Percentiles rank a stretch among this genome's conserved stretches.
phyloP scores from a whole-genome alignment of 1,140 invertebrate species.

The Calycopis cecrops region DNA sequence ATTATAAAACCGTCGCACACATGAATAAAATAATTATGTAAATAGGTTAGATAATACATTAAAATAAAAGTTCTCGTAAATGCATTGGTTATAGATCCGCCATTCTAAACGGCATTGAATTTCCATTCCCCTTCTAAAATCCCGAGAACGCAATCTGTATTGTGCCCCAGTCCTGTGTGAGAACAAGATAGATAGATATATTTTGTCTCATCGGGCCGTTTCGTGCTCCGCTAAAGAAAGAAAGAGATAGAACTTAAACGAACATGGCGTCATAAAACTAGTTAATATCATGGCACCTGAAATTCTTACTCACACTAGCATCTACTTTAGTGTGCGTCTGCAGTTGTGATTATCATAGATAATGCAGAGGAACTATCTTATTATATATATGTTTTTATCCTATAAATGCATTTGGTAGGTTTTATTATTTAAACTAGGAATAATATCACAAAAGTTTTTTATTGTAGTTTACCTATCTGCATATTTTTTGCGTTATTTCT shows the following conservation, averaged over 20 bases:
- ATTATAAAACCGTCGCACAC: no score
- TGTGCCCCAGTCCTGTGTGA: constrained; percentile 31
- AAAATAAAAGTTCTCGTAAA: not conserved
- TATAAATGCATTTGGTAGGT: no score
- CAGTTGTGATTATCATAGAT: no score
- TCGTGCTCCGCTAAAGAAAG: constrained; percentile 24
- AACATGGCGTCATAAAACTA: constrained; percentile 57
- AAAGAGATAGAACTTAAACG: constrained; percentile 51
- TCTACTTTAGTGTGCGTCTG: no score
- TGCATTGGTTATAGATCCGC: constrained; percentile 15
- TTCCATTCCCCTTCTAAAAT: constrained; percentile 65
- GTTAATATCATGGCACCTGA: constrained; percentile 39
- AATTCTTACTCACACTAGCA: constrained; percentile 50
- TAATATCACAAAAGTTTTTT: no score
- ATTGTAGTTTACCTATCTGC: no score
- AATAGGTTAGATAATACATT: no score
- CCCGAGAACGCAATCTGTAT: constrained; percentile 48
- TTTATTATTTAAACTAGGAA: no score
- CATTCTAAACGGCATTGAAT: constrained; percentile 40
- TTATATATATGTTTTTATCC: no score
- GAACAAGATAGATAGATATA: constrained; percentile 37
- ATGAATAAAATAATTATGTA: no score
- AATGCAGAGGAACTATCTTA: no score
- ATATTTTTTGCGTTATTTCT: no score
- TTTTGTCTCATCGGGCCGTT: constrained; percentile 32